A percentile compares a stretch with the other conserved stretches of the same genome.
These are phyloP conservation scores for Pelvicachromis taeniatus DNA, from an alignment of 2,113 vertebrate species.

Conservation along the genomic window DNA sequence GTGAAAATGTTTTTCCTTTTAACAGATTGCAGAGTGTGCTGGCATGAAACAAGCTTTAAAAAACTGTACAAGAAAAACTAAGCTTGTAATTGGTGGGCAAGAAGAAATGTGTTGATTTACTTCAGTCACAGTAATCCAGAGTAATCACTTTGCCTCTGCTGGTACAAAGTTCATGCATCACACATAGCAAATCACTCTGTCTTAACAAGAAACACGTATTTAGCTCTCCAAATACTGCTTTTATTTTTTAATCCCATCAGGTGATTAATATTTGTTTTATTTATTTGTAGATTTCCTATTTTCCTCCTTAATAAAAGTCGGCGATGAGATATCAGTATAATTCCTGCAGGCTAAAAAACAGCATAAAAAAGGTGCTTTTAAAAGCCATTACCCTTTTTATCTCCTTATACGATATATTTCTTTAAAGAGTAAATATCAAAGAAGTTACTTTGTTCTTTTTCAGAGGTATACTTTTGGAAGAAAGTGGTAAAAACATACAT, in stretches of 20 bases:
- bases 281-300: background rate
- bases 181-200: background rate
- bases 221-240: background rate
- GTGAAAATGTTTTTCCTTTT: background rate
- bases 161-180: background rate
- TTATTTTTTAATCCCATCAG: background rate
- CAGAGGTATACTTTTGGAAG: background rate
- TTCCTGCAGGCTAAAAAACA: background rate
- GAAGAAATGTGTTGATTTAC: background rate
- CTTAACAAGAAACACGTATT: background rate
- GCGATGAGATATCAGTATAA: background rate
- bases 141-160: background rate
- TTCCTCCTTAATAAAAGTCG: background rate
- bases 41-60: constrained; percentile 14
- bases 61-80: background rate
- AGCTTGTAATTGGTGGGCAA: background rate
- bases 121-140: background rate
- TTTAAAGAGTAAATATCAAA: background rate
- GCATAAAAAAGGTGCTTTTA: background rate
- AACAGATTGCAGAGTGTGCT: background rate
- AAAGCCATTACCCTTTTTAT: background rate
- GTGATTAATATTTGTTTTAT: background rate
- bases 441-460: background rate
- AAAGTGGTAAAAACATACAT: background rate
- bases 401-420: background rate